These are phyloP conservation scores for Phyllotreta striolata DNA, from an alignment of 2,888 invertebrate species.

Conservation along the genomic window DNA sequence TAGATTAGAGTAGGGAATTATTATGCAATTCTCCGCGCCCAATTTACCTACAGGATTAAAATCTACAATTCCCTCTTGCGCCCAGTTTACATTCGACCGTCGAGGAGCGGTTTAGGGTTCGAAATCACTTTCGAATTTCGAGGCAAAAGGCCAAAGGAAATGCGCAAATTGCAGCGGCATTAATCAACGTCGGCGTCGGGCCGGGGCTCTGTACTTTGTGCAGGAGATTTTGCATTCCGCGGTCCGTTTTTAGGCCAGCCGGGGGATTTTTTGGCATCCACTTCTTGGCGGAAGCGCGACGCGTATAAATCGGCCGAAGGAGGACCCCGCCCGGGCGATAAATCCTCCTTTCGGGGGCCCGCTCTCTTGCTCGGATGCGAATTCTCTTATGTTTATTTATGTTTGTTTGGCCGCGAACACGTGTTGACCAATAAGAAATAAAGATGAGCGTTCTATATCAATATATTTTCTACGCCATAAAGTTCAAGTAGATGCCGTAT, in stretches of 20 bases:
- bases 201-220: conserved; percentile 50
- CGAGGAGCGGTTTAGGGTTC: no score
- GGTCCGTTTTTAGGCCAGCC: conserved; percentile 45
- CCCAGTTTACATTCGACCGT: no score
- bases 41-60: no score
- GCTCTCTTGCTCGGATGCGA: conserved; percentile 22
- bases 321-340: conserved; percentile 18
- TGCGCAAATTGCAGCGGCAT: conserved; percentile 50
- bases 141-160: conserved; percentile 38
- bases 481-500: conserved; percentile 15
- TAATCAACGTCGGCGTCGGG: conserved; percentile 47
- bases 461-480: conserved; percentile 18
- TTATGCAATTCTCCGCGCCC: no score
- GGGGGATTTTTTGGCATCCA: conserved; percentile 46
- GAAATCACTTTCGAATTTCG: no score
- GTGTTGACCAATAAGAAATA: conserved; percentile 20
- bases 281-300: conserved; percentile 43
- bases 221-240: conserved; percentile 49
- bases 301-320: conserved; percentile 34
- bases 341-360: conserved; percentile 32
- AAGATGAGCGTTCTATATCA: conserved; percentile 17
- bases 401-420: conserved; percentile 13
- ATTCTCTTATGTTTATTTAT: conserved; percentile 33
- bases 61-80: no score
- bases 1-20: no score